Conservation (phyloP, 2,888 invertebrate species). For the Catocala fraxini region DNA sequence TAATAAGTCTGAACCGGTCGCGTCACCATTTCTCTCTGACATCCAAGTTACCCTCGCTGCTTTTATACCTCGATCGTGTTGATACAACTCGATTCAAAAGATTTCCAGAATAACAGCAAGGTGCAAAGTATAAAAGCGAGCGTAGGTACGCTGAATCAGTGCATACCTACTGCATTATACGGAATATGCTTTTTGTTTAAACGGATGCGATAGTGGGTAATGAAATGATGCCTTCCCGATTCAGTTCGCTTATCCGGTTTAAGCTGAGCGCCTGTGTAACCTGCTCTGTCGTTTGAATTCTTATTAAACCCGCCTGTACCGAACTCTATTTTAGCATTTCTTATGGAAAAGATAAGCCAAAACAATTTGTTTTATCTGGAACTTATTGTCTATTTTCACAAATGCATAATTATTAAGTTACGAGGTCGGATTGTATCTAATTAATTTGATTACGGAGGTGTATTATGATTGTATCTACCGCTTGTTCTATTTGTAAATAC, state of each 20-base stretch:
- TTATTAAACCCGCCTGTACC: slow-evolving; percentile 60
- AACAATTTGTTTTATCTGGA: slow-evolving; percentile 66
- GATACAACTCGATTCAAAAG: slow-evolving; percentile 8
- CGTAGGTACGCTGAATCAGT: slow-evolving; percentile 29
- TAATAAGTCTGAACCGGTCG: no score
- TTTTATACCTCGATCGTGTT: neutral
- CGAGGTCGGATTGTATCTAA: neutral
- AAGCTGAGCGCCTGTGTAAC: slow-evolving; percentile 74
- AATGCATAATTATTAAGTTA: slow-evolving; percentile 1
- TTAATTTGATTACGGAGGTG: neutral
- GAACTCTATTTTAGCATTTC: slow-evolving; percentile 55
- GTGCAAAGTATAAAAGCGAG: slow-evolving; percentile 33
- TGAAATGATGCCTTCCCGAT: slow-evolving; percentile 72
- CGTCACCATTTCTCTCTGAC: no score
- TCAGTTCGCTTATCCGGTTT: slow-evolving; percentile 72
- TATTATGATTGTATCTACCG: neutral
- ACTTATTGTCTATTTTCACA: slow-evolving; percentile 36
- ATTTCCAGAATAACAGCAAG: slow-evolving; percentile 24
- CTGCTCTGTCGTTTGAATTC: slow-evolving; percentile 71
- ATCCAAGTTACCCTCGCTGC: neutral
- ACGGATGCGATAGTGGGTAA: slow-evolving; percentile 69
- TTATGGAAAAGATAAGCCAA: slow-evolving; percentile 65
- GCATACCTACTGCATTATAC: slow-evolving; percentile 45
- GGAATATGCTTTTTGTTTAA: slow-evolving; percentile 66
- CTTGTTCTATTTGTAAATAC: slow-evolving; percentile 2